These are phyloP conservation scores for Hemiprocne comata DNA, from an alignment of 2,113 vertebrate genomes.

Conservation along the genomic window DNA sequence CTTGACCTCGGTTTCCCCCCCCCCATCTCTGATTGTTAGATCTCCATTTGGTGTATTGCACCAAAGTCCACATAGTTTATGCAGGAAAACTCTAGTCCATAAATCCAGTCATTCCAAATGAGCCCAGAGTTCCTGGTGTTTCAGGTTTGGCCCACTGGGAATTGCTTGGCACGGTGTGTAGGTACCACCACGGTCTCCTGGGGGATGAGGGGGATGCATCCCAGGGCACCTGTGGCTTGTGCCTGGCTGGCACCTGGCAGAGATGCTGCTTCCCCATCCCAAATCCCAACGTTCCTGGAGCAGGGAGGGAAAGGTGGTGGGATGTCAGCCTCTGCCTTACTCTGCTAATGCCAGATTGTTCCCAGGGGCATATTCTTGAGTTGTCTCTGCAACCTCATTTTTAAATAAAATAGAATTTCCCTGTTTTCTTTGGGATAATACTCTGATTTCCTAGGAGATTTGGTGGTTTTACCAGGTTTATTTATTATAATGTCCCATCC, in stretches of 20 bases:
- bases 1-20: neutral
- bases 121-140: neutral
- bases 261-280: neutral
- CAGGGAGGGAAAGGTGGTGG: accelerated
- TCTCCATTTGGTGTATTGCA: neutral
- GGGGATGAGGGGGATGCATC: neutral
- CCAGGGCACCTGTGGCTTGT: neutral
- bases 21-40: neutral
- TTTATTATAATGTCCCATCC: neutral
- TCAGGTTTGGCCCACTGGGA: accelerated
- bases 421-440: neutral
- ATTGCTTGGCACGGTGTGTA: too few relatives aligned
- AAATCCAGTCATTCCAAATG: neutral
- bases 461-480: neutral
- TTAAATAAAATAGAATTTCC: neutral
- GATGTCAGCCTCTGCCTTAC: neutral
- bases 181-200: accelerated
- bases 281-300: neutral
- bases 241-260: neutral
- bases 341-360: neutral
- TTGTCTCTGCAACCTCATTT: neutral
- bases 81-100: neutral
- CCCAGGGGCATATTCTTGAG: neutral
- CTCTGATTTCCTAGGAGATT: neutral
- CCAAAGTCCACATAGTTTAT: neutral